Evolutionary conservation across 2,888 invertebrate genomes (phyloP), one percentile per base, ranked within the genome.

Genomic region (Drosophila longiperda): DNA sequence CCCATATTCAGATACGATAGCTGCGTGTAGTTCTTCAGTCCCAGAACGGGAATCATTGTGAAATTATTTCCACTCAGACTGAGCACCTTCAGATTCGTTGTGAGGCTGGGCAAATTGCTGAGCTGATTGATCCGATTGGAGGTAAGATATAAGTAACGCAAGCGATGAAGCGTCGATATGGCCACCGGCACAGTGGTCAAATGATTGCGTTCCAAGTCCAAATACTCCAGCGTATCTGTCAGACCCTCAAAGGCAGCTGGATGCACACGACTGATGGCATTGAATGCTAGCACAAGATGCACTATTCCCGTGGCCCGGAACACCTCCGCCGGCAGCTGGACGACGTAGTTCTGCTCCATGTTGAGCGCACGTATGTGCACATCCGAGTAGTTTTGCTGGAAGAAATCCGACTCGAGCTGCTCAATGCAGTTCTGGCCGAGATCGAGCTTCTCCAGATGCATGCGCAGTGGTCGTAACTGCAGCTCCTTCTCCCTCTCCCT

Each of bases 1-100:
- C 97, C 98, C 90, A 98, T 95, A 93, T 98, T 98, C 80, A 98
- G 95, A 93, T 98, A 97, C n/a, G 97, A 95, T 65, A 98, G 94
- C 88, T 96, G 95, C 61, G 95, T 95, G 90, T 97, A 96, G 87
- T 95, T 95, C 83, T 94, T 94, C 71, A 98, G 94, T 6, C 96
- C 95, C 40, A 94, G 94, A 1, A 95, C 94, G 12, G 98, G 97
- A 73, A 97, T 95, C 80, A 94, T 94, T 77, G 95, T 95, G 91
- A 98, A 94, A 91, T 95, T 95, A 93, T 98, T 98, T 32, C 97
- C 97, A 77, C 96, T 96, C 57, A 97, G 93, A 29, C 97, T 97
- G 26, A 98, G 93, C 26, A 96, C 97, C 85, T 96, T 95, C 66
- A 98, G 94, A 82, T 95, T 95, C 6, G 90, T 89, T 0, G 83